Conservation (phyloP, 2,888 invertebrate genomes). For the Eristalinus aeneus region DNA sequence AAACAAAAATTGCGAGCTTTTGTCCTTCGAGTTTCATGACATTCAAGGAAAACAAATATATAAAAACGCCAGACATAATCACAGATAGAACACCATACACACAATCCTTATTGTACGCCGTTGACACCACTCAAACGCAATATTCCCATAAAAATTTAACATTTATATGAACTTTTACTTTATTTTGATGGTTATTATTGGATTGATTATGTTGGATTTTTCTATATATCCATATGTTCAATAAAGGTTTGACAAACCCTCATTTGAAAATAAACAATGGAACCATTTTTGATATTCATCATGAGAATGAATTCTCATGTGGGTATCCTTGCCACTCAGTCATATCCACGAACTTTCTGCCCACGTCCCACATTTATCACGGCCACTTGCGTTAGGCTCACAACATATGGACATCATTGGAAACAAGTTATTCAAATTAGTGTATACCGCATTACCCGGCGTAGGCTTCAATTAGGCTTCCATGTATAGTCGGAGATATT, state of each 20-base stretch:
- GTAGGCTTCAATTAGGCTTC: slow-evolving; percentile 20
- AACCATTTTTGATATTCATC: background rate
- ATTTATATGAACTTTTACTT: background rate
- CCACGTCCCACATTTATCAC: background rate
- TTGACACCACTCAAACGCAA: background rate
- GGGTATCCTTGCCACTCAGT: background rate
- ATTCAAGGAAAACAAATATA: no score
- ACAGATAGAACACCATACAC: no score
- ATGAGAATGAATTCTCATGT: slow-evolving; percentile 1
- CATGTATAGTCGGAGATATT: background rate
- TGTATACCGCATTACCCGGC: slow-evolving; percentile 13
- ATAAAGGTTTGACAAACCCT: background rate
- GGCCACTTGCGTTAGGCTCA: slow-evolving; percentile 14
- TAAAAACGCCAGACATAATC: no score
- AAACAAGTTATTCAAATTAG: slow-evolving; percentile 42
- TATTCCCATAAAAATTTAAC: background rate
- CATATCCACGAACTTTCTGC: background rate
- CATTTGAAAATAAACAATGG: background rate
- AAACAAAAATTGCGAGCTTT: no score
- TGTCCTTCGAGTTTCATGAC: no score
- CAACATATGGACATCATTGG: slow-evolving; percentile 3
- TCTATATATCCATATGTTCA: background rate
- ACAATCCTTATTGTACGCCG: background rate
- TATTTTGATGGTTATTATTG: background rate
- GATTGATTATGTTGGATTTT: no score